A percentile compares a stretch with the other conserved stretches of the same genome.
Conservation (phyloP, 2,888 invertebrate species). For the Drosophila subquinaria region DNA sequence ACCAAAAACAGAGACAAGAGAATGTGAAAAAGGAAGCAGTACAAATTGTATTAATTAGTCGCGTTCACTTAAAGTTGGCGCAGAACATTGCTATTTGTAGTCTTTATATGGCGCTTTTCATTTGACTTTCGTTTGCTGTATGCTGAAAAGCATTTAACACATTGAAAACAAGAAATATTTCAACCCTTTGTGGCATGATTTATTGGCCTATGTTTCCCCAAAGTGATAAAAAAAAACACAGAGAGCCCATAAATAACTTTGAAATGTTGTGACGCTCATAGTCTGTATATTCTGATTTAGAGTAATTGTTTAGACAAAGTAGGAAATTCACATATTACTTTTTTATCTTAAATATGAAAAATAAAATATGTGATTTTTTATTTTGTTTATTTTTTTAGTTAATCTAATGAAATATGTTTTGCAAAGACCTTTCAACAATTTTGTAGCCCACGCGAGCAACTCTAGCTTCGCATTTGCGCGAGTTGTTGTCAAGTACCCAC, state of each 20-base stretch:
- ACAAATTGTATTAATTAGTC: slow-evolving; percentile 59
- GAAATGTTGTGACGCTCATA: slow-evolving; percentile 6
- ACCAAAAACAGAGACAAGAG: slow-evolving; percentile 5
- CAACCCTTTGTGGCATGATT: slow-evolving; percentile 45
- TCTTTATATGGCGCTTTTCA: slow-evolving; percentile 1
- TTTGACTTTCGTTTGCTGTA: background rate
- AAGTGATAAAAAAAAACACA: slow-evolving; percentile 17
- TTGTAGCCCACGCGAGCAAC: background rate
- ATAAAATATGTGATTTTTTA: too few relatives aligned
- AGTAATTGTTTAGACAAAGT: background rate
- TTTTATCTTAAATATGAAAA: background rate
- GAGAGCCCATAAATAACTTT: slow-evolving; percentile 47
- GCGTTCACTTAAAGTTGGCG: slow-evolving; percentile 20
- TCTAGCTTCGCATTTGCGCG: background rate
- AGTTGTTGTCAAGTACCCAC: background rate
- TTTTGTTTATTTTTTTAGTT: too few relatives aligned
- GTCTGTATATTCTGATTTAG: background rate
- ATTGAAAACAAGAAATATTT: slow-evolving; percentile 7
- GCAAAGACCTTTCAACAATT: background rate
- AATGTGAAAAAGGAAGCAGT: background rate
- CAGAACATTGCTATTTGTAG: background rate
- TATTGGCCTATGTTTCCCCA: slow-evolving; percentile 28
- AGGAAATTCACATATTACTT: too few relatives aligned
- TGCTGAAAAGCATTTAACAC: slow-evolving; percentile 5
- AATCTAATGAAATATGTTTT: background rate